These are phyloP conservation scores for Caenorhabditis sulstoni DNA, from an alignment of 2,888 invertebrate species.

Conservation along the genomic window DNA sequence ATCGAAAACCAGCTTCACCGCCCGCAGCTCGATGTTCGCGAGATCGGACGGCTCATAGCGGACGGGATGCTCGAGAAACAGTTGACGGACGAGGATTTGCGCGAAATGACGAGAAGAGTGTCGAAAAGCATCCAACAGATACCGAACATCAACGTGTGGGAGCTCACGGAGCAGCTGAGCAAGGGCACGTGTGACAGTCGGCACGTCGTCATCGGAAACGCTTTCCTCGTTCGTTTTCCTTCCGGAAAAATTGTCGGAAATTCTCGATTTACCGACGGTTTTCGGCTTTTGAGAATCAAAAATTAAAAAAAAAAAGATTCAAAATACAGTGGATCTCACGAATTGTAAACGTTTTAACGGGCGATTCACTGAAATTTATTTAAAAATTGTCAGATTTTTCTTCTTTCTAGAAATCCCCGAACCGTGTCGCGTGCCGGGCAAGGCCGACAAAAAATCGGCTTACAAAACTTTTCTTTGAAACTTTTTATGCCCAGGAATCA, in stretches of 20 bases:
- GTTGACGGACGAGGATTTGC: slow-evolving; percentile 17
- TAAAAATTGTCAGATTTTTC: too few relatives aligned
- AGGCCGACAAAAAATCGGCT: too few relatives aligned
- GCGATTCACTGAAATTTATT: too few relatives aligned
- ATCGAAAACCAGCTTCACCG: slow-evolving; percentile 26
- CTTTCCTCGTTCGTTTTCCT: slow-evolving; percentile 42
- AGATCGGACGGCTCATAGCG: slow-evolving; percentile 42
- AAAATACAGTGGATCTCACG: too few relatives aligned
- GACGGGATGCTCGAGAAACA: slow-evolving; percentile 35
- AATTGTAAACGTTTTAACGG: too few relatives aligned
- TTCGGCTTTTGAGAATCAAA: too few relatives aligned
- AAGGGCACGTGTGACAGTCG: slow-evolving; percentile 40
- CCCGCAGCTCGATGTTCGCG: slow-evolving; percentile 27
- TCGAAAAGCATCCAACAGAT: slow-evolving; percentile 9
- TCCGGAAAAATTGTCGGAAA: background rate
- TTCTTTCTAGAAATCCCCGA: background rate
- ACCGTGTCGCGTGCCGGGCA: too few relatives aligned
- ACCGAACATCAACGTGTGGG: slow-evolving; percentile 39
- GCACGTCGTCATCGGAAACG: slow-evolving; percentile 45
- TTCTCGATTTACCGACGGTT: too few relatives aligned
- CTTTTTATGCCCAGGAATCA: too few relatives aligned
- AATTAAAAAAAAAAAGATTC: too few relatives aligned
- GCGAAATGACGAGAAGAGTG: slow-evolving; percentile 16
- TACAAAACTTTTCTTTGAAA: too few relatives aligned
- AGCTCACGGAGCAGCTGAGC: slow-evolving; percentile 30